Conservation (phyloP, 1,140 invertebrate species). For the Drosophila athabasca region DNA sequence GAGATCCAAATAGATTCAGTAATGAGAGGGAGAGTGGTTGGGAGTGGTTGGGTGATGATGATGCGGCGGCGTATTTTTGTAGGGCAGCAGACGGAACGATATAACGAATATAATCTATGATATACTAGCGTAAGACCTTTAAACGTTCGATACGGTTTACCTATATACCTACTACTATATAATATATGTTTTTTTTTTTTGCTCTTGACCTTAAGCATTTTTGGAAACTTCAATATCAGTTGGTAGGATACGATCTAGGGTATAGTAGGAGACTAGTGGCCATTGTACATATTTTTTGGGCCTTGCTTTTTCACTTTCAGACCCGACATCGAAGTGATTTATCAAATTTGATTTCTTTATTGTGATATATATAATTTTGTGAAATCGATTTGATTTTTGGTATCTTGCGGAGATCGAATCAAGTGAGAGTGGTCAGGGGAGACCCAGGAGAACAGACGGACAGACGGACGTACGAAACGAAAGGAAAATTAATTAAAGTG, state of each 20-base stretch:
- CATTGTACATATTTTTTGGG: constrained; percentile 14
- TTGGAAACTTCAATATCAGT: constrained; percentile 71
- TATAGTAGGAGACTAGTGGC: not conserved
- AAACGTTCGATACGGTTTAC: constrained; percentile 13
- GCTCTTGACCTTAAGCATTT: constrained; percentile 56
- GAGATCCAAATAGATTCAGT: too few species aligned
- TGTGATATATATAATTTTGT: constrained; percentile 76
- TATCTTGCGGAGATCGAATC: constrained; percentile 28
- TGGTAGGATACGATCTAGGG: constrained; percentile 43
- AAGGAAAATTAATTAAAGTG: constrained; percentile 3
- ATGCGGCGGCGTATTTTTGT: constrained; percentile 31
- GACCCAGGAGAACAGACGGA: constrained; percentile 6
- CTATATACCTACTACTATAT: constrained; percentile 1
- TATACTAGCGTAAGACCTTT: constrained; percentile 11
- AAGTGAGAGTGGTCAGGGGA: constrained; percentile 2
- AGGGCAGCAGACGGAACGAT: too few species aligned
- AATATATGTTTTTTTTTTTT: constrained; percentile 19
- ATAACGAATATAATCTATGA: too few species aligned
- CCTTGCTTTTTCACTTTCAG: constrained; percentile 22
- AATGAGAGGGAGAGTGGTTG: not conserved
- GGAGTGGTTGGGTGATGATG: not conserved
- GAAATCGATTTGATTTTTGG: constrained; percentile 53
- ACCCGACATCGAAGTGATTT: constrained; percentile 52
- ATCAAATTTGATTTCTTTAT: constrained; percentile 75
- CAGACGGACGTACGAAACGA: not conserved